Evolutionary conservation across 2,797 vertebrate species (phyloP).

Genomic region (Coluber constrictor): DNA sequence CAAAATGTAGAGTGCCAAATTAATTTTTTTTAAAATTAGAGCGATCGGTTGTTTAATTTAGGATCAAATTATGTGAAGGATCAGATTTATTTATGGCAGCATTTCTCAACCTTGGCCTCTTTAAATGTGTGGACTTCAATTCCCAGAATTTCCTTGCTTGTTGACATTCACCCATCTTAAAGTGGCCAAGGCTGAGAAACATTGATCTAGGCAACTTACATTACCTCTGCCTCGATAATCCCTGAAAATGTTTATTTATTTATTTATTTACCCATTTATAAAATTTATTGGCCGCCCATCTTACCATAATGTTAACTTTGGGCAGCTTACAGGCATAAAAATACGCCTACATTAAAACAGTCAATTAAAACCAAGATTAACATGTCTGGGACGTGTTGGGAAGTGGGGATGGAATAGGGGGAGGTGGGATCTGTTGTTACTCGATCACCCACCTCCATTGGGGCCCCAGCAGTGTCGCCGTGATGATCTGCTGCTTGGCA

Average conservation of each 20-base stretch:
- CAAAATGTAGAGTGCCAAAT: not conserved
- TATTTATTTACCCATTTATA: no score
- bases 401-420: no score
- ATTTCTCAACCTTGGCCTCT: not conserved
- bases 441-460: no score
- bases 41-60: not conserved
- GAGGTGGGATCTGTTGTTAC: no score
- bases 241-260: not conserved
- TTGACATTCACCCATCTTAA: no score
- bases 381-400: no score
- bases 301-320: no score
- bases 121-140: not conserved
- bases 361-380: no score
- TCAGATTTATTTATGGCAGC: not conserved
- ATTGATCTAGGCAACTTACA: not conserved
- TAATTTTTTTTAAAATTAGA: not conserved
- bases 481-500: not conserved
- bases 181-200: no score
- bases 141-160: not conserved
- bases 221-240: not conserved
- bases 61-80: not conserved
- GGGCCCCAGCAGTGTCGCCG: no score
- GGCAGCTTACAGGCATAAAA: not conserved
- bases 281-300: no score
- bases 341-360: no score